A percentile compares a stretch with the other conserved stretches of the same genome.
These are phyloP conservation scores for Drosophila cyrtoloma DNA, from an alignment of 2,888 invertebrate genomes.

Conservation along the genomic window DNA sequence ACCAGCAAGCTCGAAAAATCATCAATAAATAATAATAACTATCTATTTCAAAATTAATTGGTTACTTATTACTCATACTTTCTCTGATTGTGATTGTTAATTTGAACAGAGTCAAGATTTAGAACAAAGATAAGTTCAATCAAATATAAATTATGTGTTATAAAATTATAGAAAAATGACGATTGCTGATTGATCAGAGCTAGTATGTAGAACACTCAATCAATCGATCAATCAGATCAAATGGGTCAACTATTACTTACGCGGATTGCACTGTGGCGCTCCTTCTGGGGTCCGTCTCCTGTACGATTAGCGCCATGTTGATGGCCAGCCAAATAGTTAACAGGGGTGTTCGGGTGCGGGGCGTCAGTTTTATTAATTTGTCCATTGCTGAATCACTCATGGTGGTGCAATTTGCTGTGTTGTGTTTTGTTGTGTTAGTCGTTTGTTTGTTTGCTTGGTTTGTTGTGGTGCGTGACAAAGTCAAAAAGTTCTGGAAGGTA, in stretches of 20 bases:
- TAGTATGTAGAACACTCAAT: not conserved
- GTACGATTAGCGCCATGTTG: conserved; percentile 84
- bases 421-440: conserved; percentile 18
- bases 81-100: not conserved
- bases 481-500: conserved; percentile 47
- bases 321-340: conserved; percentile 85
- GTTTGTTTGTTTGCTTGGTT: conserved; percentile 26
- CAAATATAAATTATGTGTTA: not conserved
- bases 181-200: not conserved
- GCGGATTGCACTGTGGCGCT: conserved; percentile 85
- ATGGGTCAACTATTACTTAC: conserved; percentile 76
- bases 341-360: conserved; percentile 83
- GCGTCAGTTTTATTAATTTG: conserved; percentile 79
- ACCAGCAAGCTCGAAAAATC: not conserved
- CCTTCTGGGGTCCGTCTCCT: conserved; percentile 83
- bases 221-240: conserved; percentile 1
- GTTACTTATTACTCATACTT: not conserved
- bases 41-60: not conserved
- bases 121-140: not conserved
- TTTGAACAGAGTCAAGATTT: not conserved
- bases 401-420: conserved; percentile 61
- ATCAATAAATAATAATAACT: not conserved
- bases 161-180: not conserved
- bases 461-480: conserved; percentile 40
- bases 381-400: conserved; percentile 84